Conservation (phyloP, 2,888 invertebrate species). For the Plagodis dolabraria region DNA sequence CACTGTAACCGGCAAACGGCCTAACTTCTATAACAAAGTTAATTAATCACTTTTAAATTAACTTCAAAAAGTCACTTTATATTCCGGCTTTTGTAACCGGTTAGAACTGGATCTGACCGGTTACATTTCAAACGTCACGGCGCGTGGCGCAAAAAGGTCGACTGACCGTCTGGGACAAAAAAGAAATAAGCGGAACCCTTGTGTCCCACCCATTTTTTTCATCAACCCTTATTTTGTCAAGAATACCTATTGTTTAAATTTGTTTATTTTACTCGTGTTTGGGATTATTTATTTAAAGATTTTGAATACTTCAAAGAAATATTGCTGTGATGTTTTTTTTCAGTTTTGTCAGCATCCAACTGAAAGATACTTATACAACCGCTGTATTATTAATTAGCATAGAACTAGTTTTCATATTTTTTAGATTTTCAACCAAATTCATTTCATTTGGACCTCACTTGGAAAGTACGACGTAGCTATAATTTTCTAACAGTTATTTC, state of each 20-base stretch:
- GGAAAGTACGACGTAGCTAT: no score
- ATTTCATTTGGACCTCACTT: no score
- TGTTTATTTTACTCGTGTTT: no score
- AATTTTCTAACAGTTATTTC: no score
- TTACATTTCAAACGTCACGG: slow-evolving; percentile 26
- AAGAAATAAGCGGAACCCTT: slow-evolving; percentile 9
- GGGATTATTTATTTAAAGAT: no score
- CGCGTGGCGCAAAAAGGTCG: slow-evolving; percentile 20
- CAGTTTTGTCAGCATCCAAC: no score
- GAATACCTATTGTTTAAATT: slow-evolving; percentile 4
- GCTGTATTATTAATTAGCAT: no score
- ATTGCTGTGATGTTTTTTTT: no score
- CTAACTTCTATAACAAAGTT: slow-evolving; percentile 38
- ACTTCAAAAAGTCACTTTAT: slow-evolving; percentile 34
- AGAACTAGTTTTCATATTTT: no score
- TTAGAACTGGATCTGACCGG: slow-evolving; percentile 21
- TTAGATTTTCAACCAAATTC: no score
- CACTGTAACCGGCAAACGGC: slow-evolving; percentile 31
- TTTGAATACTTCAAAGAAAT: no score
- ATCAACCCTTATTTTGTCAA: slow-evolving; percentile 17
- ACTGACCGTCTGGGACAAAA: slow-evolving; percentile 16
- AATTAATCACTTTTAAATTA: slow-evolving; percentile 41
- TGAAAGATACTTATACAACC: no score
- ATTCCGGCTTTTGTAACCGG: slow-evolving; percentile 17
- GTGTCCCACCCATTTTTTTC: slow-evolving; percentile 26